Evolutionary conservation across 2,113 vertebrate species (phyloP), one percentile per base, ranked within the genome.

Genomic region (Oryzias melastigma): DNA sequence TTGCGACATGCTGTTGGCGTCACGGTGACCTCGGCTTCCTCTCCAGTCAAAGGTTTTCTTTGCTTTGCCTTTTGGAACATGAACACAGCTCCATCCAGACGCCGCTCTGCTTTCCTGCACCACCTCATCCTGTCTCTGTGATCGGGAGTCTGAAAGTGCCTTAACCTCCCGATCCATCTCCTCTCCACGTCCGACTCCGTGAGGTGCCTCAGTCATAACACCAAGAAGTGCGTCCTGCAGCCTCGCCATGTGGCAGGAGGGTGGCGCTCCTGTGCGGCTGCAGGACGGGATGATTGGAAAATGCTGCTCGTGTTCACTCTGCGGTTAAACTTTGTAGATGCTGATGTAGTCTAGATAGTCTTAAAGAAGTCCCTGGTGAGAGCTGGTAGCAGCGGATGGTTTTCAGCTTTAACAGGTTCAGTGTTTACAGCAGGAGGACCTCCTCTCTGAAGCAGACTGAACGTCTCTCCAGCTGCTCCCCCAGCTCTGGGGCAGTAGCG

Each of bases 141-240:
- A 58, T 84, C 81, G 86, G 87, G 91, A 91, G 90, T 91, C 92
- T 82, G 87, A 77, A 92, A 95, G 95, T 95, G 95, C 95, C 95
- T 95, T 93, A 93, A 88, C 80, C 87, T 87, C 83, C 83, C 75
- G 73, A 85, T 22, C 22, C 22, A 22, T 71, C 17, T 29, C 64
- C 29, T 41, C 27, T 49, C 24, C 64, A 27, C 24, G 3, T 60
- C 46, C 14, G 10, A 63, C 24, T 73, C 19, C n/a, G 48, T 17
- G 51, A 52, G 56, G 65, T 22, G 58, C 65, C 19, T 20, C 65
- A 50, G 58, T 41, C 14, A 62, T 63, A 53, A 67, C 60, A 53
- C 75, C 62, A 19, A 50, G n/a, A 58, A 44, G 62, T 40, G 65
- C 61, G 58, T 59, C 51, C 35, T 59, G 50, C 56, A 29, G 64